Evolutionary conservation across 2,113 vertebrate species (phyloP).

Genomic region (Casuarius casuarius): DNA sequence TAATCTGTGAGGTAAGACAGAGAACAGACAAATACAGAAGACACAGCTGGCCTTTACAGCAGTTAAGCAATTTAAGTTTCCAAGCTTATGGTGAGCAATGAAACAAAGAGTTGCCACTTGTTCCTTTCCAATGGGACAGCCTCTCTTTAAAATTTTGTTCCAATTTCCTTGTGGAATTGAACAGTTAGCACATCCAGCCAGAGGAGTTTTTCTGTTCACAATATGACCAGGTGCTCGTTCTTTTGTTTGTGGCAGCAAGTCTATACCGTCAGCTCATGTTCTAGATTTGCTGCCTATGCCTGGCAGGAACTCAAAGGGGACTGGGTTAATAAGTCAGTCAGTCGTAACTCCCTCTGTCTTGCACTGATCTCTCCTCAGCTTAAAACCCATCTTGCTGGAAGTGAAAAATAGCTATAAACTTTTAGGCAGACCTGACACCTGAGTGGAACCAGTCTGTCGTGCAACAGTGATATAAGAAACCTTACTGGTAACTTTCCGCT

Average conservation of each 20-base stretch:
- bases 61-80: not conserved
- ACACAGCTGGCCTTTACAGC: not conserved
- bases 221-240: fast-evolving
- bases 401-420: slow-evolving; percentile 7
- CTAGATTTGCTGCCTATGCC: not conserved
- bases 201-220: not conserved
- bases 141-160: not conserved
- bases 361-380: not conserved
- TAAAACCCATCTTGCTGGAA: slow-evolving; percentile 3
- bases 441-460: not conserved
- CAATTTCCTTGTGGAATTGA: not conserved
- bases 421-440: slow-evolving; percentile 42
- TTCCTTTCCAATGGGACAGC: not conserved
- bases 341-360: not conserved
- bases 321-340: not conserved
- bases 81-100: not conserved
- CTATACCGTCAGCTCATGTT: not conserved
- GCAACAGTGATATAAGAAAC: not conserved
- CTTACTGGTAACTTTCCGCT: not conserved
- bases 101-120: not conserved
- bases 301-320: not conserved
- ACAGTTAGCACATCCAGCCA: not conserved
- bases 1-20: not conserved
- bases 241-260: not conserved
- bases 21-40: not conserved